Evolutionary conservation across 2,797 vertebrate species (phyloP).

Genomic region (Dendrocincla fuliginosa): DNA sequence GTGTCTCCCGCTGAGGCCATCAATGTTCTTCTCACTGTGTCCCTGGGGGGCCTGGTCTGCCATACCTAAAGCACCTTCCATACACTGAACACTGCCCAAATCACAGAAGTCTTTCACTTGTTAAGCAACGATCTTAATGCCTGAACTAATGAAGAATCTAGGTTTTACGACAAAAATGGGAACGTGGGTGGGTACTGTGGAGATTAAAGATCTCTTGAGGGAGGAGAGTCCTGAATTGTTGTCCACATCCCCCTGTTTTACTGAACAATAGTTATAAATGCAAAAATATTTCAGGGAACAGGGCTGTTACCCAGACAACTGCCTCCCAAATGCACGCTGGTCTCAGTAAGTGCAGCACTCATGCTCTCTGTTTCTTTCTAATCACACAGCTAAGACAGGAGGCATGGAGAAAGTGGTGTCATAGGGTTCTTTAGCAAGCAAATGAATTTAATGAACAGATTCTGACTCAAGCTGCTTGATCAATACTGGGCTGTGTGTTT

Average conservation of each 20-base stretch:
- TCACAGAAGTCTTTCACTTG: not conserved
- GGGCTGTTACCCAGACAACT: not conserved
- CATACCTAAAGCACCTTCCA: not conserved
- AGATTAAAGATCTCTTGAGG: not conserved
- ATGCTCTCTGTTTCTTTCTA: not conserved
- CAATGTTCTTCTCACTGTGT: accelerated
- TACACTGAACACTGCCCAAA: not conserved
- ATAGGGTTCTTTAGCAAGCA: not conserved
- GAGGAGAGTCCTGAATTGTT: not conserved
- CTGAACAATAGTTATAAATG: not conserved
- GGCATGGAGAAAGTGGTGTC: not conserved
- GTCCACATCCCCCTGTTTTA: not conserved
- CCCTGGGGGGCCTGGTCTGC: not conserved
- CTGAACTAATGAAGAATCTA: not conserved
- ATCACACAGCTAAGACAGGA: not conserved
- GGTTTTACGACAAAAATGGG: not conserved
- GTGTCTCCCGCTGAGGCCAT: not conserved
- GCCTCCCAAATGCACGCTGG: not conserved
- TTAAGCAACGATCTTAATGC: not conserved
- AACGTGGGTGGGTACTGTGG: not conserved
- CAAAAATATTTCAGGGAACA: not conserved
- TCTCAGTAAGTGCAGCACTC: not conserved
- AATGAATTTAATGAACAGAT: not conserved
- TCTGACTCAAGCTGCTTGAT: not conserved
- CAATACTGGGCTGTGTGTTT: not conserved